Evolutionary conservation across 2,888 invertebrate species (phyloP), one percentile per base, ranked within the genome.

Genomic region (Eristalinus aeneus): DNA sequence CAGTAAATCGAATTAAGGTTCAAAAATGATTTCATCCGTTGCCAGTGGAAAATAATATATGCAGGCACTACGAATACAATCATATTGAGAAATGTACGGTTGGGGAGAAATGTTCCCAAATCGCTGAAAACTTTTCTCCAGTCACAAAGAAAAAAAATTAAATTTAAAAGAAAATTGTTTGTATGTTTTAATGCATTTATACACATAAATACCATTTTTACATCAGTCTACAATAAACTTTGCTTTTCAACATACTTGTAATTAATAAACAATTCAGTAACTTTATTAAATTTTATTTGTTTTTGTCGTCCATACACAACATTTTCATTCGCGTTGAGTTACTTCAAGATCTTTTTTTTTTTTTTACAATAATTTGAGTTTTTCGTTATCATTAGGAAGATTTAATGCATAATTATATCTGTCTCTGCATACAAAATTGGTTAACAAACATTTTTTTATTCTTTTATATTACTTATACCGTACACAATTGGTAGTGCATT

Each of bases 361-460:
- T 75, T 78, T 63, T 54, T 77, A 67, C 78, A 77, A 73, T 39
- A 77, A 74, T 64, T 77, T 56, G 60, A n/a, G 65, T 65, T 20
- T 65, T 65, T n/a, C 64, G 8, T 58, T 65, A 20, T 56, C 23
- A 39, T 34, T 83, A 83, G 80, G 84, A 85, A 80, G 72, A 85
- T 85, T 34, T 80, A 85, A 80, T 80, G 63, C 76, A 85, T 85
- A 85, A 79, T 67, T 72, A 74, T 61, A 72, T 67, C 31, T 84
- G 64, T 67, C 61, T 83, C 65, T 75, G 12, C 23, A 69, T 75
- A 72, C 39, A 39, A 12, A 39, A 1, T 54, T 54, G 20, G 22
- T 56, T 60, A 80, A 85, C 84, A 76, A 85, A 85, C 84, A 75
- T 80, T 72, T 80, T 80, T 72, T 61, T 85, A 76, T 80, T 80